Evolutionary conservation across 1,140 invertebrate genomes (phyloP).

Genomic region (Cylas formicarius): DNA sequence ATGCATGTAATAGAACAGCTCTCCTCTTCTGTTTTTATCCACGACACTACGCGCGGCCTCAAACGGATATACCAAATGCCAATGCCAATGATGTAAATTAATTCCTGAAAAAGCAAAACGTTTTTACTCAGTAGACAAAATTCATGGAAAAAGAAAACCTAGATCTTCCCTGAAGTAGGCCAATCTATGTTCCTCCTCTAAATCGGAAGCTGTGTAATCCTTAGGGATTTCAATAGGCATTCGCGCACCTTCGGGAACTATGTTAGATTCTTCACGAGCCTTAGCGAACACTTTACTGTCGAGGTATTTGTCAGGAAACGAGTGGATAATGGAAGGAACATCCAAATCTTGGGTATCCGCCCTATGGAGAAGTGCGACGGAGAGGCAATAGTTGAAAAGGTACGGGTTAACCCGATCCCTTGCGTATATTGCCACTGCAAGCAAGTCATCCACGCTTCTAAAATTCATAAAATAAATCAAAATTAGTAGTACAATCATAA

Average conservation of each 20-base stretch:
- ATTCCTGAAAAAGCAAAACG: no score
- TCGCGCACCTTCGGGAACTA: slow-evolving; percentile 55
- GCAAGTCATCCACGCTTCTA: slow-evolving; percentile 61
- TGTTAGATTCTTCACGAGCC: slow-evolving; percentile 59
- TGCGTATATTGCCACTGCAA: slow-evolving; percentile 61
- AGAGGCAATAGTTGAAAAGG: slow-evolving; percentile 69
- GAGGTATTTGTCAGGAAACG: slow-evolving; percentile 72
- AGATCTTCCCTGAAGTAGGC: slow-evolving; percentile 60
- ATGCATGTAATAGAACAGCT: slow-evolving; percentile 75
- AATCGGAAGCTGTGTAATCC: slow-evolving; percentile 59
- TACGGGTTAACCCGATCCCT: slow-evolving; percentile 68
- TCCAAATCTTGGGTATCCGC: slow-evolving; percentile 64
- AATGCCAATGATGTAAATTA: slow-evolving; percentile 79
- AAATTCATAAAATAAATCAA: slow-evolving; percentile 47
- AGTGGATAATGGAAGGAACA: slow-evolving; percentile 61
- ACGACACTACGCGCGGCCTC: slow-evolving; percentile 54
- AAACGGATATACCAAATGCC: slow-evolving; percentile 73
- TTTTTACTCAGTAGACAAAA: no score
- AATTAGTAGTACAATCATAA: no score
- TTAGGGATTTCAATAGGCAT: slow-evolving; percentile 54
- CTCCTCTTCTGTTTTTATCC: slow-evolving; percentile 62
- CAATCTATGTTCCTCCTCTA: slow-evolving; percentile 56
- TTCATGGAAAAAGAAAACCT: slow-evolving; percentile 56
- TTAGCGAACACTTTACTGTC: slow-evolving; percentile 61
- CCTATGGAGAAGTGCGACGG: slow-evolving; percentile 67